Evolutionary conservation across 1,140 invertebrate species (phyloP), one percentile per base, ranked within the genome.

Genomic region (Acromyrmex charruanus): DNA sequence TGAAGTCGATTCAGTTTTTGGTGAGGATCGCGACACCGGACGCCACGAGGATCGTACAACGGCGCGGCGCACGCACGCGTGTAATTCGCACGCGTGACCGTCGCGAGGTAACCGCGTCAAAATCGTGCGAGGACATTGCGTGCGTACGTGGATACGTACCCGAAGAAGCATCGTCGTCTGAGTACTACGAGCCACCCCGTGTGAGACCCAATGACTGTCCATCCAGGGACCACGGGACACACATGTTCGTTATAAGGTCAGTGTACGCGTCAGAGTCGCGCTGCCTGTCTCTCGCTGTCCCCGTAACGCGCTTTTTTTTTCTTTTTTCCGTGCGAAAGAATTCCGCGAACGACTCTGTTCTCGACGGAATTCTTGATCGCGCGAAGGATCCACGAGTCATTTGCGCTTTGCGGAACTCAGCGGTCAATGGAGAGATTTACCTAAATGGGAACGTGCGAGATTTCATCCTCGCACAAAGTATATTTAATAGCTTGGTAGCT

Each of bases 211-310:
- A 94, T 94, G 94, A 94, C 93, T 94, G 93, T 94, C 94, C 90
- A 94, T 93, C 93, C 92, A 94, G 94, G 94, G 94, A 94, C 91
- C 92, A 94, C 94, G 93, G 94, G 94, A 94, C 92, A 94, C 94
- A 94, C 94, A 94, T 94, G 94, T 94, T 94, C 94, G 89, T 94
- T 94, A 94, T 94, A 94, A 94, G 94, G 94, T 94, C 84, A 94
- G 93, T 93, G 85, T 74, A 91, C 88, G 89, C 31, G 31, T 35
- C 31, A 35, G 31, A 90, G n/a, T 16, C 53, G 77, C 85, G 63
- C 31, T 31, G 21, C 31, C 31, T 35, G 2, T 35, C 63, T 25
- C 77, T 44, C 77, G 44, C 69, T 59, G 74, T 14, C 53, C 14
- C 58, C 66, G 39, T 51, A 79, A 39, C 7, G 55, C 58, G 21